Base-by-base conservation (phyloP, 2,888 invertebrate genomes). In the Torymus tubicola region DNA sequence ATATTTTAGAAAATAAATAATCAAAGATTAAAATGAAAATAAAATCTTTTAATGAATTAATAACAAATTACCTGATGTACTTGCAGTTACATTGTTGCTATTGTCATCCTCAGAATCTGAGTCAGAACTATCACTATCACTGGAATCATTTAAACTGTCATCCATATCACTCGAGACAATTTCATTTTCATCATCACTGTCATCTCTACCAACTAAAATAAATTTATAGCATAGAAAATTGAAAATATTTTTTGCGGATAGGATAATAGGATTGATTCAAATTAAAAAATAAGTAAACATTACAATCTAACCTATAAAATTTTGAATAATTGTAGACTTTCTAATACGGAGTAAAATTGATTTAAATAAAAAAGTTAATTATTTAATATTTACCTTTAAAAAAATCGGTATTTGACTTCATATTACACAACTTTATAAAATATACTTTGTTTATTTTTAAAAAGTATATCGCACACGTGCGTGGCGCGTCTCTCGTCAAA, bases 161-260 rank as follows among this genome's bases (percentile, higher is more conserved):
- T 61, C 31, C 31, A 31, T 78, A 3, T 74, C 76, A 78, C 68
- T 76, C 12, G 60, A 69, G n/a, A 18, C 52, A 21, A 31, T 12
- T 50, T 80, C 60, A 72, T 65, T 65, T 31, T 60, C 50, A 63
- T 58, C 70, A 18, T 73, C 80, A 13, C 58, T 87, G 16, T 68
- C 11, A 58, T 82, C 80, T 63, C 64, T 69, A 55, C 55, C 78
- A 18, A 16, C 81, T 81, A n/a, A 16, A 77, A 74, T 8, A 65
- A 53, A 5, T 14, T 31, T 68, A 68, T 12, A 61, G 12, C 5
- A 18, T 74, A 18, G 11, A 42, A 58, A 57, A 14, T 55, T 64
- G 13, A 74, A 57, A 12, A 64, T 18, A 73, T 53, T 63, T 31
- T 31, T 31, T 31, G 31, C n/a, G 2, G 12, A 31, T n/a, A 55